A percentile compares a stretch with the other conserved stretches of the same genome.
Evolutionary conservation across 2,888 invertebrate genomes (phyloP).

Genomic region (Leptopilina myrica): DNA sequence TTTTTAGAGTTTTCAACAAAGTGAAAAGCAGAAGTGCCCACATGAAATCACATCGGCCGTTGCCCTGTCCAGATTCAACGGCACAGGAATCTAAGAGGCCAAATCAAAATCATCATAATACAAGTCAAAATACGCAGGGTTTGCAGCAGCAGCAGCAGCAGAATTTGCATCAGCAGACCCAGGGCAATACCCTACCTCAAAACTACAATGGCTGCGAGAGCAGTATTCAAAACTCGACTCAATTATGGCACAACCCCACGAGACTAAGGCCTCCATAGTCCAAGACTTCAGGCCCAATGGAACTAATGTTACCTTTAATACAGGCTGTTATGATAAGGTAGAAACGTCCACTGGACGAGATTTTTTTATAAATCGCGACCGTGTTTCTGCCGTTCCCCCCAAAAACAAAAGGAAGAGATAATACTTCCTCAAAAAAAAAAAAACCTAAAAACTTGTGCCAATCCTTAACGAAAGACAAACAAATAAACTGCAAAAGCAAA

Average conservation of each 20-base stretch:
- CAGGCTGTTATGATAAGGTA: constrained; percentile 68
- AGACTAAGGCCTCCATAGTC: constrained; percentile 75
- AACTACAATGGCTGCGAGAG: constrained; percentile 25
- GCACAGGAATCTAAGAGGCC: constrained; percentile 82
- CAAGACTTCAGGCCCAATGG: constrained; percentile 65
- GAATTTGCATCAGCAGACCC: constrained; percentile 46
- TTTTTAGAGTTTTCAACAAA: constrained; percentile 95
- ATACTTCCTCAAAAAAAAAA: neutral
- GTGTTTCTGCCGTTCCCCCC: constrained; percentile 2
- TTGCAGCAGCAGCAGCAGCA: constrained; percentile 24
- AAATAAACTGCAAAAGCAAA: constrained; percentile 18
- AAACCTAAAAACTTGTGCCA: constrained; percentile 19
- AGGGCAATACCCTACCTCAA: constrained; percentile 24
- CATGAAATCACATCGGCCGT: constrained; percentile 98
- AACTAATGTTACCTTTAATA: constrained; percentile 74
- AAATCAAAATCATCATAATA: constrained; percentile 59
- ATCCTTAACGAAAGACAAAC: constrained; percentile 38
- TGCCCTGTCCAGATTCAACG: constrained; percentile 85
- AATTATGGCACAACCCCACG: constrained; percentile 75
- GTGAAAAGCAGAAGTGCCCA: constrained; percentile 99
- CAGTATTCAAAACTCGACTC: constrained; percentile 65
- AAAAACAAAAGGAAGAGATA: neutral
- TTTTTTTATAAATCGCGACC: constrained; percentile 28
- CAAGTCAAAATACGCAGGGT: constrained; percentile 44
- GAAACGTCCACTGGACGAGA: constrained; percentile 31